Evolutionary conservation across 1,140 invertebrate genomes (phyloP).

Genomic region (Tetramorium parvispinum): DNA sequence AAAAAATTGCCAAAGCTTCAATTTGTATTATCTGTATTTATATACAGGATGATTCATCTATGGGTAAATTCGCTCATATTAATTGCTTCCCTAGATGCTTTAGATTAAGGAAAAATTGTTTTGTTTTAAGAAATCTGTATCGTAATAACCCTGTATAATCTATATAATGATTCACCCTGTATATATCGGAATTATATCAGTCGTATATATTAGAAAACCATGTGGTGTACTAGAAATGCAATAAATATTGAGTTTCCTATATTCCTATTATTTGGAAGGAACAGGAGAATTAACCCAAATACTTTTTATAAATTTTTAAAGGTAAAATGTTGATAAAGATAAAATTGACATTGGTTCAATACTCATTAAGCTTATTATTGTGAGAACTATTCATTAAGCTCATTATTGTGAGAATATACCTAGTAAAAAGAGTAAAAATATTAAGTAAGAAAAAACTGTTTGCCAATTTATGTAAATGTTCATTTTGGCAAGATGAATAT

Average conservation of each 20-base stretch:
- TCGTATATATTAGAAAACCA: conserved; percentile 13
- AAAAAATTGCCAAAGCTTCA: not conserved
- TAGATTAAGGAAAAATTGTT: not conserved
- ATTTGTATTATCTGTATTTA: conserved; percentile 14
- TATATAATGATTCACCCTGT: conserved; percentile 40
- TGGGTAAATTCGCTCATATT: not conserved
- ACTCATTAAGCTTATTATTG: not conserved
- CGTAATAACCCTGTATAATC: not conserved
- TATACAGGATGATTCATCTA: conserved; percentile 29
- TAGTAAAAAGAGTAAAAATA: not conserved
- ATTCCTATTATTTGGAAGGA: conserved; percentile 7
- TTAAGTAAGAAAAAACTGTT: not conserved
- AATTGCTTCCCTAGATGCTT: not conserved
- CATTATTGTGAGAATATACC: not conserved
- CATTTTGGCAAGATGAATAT: conserved; percentile 13
- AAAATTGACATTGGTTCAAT: conserved; percentile 17
- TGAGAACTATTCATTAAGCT: conserved; percentile 6
- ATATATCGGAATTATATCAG: conserved; percentile 37
- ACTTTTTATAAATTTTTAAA: conserved; percentile 10
- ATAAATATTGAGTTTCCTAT: not conserved
- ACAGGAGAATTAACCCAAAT: not conserved
- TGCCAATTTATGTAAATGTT: not conserved
- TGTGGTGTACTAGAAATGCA: not conserved
- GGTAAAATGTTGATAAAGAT: not conserved
- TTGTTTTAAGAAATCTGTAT: not conserved